Evolutionary conservation across 1,140 invertebrate species (phyloP).

Genomic region (Platorchestia sp.): DNA sequence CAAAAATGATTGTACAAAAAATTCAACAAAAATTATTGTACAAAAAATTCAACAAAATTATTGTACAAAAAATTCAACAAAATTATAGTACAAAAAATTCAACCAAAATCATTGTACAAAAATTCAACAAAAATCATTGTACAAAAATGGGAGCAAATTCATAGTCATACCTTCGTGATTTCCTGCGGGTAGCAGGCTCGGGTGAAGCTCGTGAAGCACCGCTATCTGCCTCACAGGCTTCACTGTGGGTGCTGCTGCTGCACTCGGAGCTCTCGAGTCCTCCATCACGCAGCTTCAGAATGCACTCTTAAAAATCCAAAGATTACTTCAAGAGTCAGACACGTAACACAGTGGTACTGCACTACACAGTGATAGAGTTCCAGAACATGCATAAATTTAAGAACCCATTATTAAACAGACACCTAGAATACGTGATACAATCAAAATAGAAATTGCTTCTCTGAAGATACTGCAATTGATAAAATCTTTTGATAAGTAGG

Average conservation of each 20-base stretch:
- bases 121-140: no score
- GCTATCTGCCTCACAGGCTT: conserved; percentile 57
- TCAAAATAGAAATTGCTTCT: neutral
- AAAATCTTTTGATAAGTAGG: neutral
- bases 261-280: conserved; percentile 66
- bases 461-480: neutral
- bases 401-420: no score
- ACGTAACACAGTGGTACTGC: no score
- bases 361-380: no score
- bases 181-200: conserved; percentile 14
- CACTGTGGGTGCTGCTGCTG: conserved; percentile 59
- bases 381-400: neutral
- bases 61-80: no score
- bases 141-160: no score
- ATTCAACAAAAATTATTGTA: no score
- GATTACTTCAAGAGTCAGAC: neutral
- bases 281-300: conserved; percentile 67
- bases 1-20: no score
- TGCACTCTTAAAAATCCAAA: conserved; percentile 63
- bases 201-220: neutral
- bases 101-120: no score
- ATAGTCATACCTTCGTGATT: conserved; percentile 17
- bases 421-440: neutral
- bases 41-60: no score
- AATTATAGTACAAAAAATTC: no score